Conservation (phyloP, 2,888 invertebrate genomes). For the Agriopis aurantiaria region DNA sequence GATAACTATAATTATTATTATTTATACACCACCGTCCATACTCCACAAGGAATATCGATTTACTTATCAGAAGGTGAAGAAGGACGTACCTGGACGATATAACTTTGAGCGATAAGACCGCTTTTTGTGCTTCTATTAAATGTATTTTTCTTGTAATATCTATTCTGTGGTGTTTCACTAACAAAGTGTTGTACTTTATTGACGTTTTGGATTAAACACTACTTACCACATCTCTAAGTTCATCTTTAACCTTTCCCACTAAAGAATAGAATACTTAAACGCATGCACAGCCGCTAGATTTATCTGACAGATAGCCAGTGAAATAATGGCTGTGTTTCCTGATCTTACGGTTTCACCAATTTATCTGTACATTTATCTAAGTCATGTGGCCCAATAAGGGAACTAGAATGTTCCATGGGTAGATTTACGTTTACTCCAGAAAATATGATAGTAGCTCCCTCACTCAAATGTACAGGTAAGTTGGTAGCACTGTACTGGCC, state of each 20-base stretch:
- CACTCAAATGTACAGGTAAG: background rate
- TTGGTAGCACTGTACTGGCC: background rate
- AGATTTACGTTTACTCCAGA: background rate
- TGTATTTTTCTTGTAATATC: too few species aligned
- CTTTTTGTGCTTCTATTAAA: too few species aligned
- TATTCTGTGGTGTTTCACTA: too few species aligned
- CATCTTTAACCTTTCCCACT: background rate
- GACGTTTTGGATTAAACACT: too few species aligned
- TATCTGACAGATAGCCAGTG: conserved; percentile 57
- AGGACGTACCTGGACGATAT: too few species aligned
- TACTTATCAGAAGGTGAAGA: too few species aligned
- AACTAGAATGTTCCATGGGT: background rate
- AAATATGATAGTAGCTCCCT: background rate
- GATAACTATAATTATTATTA: too few species aligned
- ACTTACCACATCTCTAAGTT: background rate
- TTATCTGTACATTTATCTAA: background rate
- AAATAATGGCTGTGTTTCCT: conserved; percentile 64
- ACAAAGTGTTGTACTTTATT: too few species aligned
- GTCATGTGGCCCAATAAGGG: background rate
- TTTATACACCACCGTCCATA: too few species aligned
- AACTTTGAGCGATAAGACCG: too few species aligned
- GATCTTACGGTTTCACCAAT: conserved; percentile 38
- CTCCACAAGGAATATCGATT: too few species aligned
- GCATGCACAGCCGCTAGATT: conserved; percentile 46
- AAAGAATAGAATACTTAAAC: conserved; percentile 8